Base-by-base conservation (phyloP, 2,888 invertebrate species). In the Arenicola marina region DNA sequence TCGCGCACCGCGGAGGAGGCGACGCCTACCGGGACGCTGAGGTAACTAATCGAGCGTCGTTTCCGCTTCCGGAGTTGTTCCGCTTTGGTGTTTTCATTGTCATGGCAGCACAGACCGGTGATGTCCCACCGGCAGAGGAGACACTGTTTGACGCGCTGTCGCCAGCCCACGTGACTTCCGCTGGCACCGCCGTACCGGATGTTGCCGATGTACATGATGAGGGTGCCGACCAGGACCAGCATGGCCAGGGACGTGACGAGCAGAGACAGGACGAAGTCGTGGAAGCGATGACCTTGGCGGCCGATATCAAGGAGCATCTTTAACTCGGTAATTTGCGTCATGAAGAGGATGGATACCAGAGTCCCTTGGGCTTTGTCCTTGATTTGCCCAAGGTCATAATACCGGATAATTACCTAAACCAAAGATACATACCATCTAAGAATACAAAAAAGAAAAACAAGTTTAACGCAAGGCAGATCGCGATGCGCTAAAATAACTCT, bases 161-260 rank as follows among this genome's bases (percentile, higher is more conserved):
- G 63, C 61, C 64, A 62, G 2, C 64, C 64, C 2, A 26, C 28
- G 11, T 54, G 51, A 28, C 51, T 56, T 4, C 31, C 7, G 7
- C 55, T 44, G 15, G 64, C 54, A 55, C 66, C 66, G 46, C 70
- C 66, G 61, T 70, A 70, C 44, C 70, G 70, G 31, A 70, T 59
- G 59, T 70, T 70, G 29, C 72, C 72, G 57, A 72, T 72, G 61
- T 71, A 72, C 59, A 72, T 72, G 54, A 72, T 72, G 59, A 72
- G 71, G 43, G 72, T 67, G 57, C 72, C 72, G 51, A 72, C 72
- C 62, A 71, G 67, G 32, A 72, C 67, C 64, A 70, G 69, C 54
- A 72, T 65, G n/a, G 71, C 69, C 32, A 72, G 69, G 57, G 69
- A 72, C 44, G 69, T 66, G 29, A 72, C 68, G 51, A 72, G 63